Percentiles rank a stretch among this genome's conserved stretches.
Conservation (phyloP, 2,113 vertebrate genomes). For the Sorex araneus region DNA sequence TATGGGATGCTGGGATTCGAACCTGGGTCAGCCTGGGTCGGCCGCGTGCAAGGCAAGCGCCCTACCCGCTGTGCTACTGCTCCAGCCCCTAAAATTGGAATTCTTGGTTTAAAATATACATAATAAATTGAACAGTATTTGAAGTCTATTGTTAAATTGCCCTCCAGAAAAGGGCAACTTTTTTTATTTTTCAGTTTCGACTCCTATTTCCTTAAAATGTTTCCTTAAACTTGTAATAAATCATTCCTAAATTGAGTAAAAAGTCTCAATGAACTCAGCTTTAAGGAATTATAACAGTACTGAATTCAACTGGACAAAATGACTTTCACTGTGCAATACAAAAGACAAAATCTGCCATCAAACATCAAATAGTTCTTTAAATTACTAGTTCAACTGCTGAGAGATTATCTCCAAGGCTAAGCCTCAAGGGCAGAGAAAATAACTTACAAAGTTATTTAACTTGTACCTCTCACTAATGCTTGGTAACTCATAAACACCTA, state of each 20-base stretch:
- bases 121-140: slow-evolving; percentile 57
- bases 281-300: background rate
- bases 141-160: slow-evolving; percentile 53
- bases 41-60: too few relatives aligned
- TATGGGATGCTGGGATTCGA: too few relatives aligned
- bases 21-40: too few relatives aligned
- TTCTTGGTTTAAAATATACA: slow-evolving; percentile 21
- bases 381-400: slow-evolving; percentile 4
- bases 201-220: slow-evolving; percentile 52
- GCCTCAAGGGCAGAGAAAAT: background rate
- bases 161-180: slow-evolving; percentile 3
- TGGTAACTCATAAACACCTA: background rate
- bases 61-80: too few relatives aligned
- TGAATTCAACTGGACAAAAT: background rate
- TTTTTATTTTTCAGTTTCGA: background rate
- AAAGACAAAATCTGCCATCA: background rate
- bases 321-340: too few relatives aligned
- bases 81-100: slow-evolving; percentile 46
- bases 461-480: background rate
- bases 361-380: slow-evolving; percentile 19
- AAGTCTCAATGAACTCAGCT: slow-evolving; percentile 45
- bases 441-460: background rate
- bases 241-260: too few relatives aligned
- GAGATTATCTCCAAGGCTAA: background rate
- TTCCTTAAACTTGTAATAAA: background rate